These are phyloP conservation scores for Esox masquinongy DNA, from an alignment of 2,797 vertebrate genomes.

Conservation along the genomic window DNA sequence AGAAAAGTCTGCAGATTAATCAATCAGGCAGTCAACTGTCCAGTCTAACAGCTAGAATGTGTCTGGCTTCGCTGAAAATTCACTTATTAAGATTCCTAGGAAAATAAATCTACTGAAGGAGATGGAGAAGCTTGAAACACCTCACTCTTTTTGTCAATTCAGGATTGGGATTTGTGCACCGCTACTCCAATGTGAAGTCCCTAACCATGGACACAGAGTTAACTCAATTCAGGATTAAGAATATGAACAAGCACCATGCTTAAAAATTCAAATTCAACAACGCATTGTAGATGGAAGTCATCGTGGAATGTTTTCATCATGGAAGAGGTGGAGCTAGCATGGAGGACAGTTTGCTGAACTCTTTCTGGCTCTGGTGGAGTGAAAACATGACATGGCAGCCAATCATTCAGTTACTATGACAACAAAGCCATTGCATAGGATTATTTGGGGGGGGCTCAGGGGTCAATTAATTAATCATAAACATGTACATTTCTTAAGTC, in stretches of 20 bases:
- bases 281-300: neutral
- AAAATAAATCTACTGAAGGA: neutral
- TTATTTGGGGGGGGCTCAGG: neutral
- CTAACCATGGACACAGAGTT: neutral
- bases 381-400: neutral
- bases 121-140: neutral
- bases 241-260: neutral
- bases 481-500: slow-evolving; percentile 22
- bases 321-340: neutral
- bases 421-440: neutral
- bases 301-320: neutral
- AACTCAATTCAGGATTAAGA: neutral
- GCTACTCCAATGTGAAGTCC: neutral
- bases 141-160: neutral
- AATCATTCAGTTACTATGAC: slow-evolving; percentile 8
- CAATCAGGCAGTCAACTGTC: neutral
- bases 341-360: neutral
- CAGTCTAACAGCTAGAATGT: neutral
- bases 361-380: neutral
- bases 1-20: neutral
- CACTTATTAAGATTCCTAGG: neutral
- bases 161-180: neutral
- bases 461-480: neutral
- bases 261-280: neutral
- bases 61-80: neutral